phyloP scores from a whole-genome alignment of 2,797 vertebrate genomes.

The Pseudocheirus occidentalis region DNA sequence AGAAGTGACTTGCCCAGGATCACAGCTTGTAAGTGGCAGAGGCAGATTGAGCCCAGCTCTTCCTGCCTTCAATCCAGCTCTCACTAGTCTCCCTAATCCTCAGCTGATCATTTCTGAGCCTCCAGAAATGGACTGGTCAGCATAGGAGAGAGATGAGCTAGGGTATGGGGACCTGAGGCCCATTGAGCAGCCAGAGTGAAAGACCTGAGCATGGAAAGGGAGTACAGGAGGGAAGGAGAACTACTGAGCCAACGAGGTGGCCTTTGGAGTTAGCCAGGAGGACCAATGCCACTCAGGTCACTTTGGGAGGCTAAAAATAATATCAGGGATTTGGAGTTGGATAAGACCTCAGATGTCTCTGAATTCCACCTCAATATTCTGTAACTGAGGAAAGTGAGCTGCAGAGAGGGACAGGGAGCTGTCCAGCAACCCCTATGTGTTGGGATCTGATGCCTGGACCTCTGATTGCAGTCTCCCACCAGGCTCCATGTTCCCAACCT shows the following conservation, averaged over 20 bases:
- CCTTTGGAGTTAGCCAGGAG: not conserved
- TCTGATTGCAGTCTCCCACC: not conserved
- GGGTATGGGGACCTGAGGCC: not conserved
- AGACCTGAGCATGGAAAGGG: not conserved
- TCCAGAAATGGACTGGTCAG: not conserved
- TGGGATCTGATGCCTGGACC: no score
- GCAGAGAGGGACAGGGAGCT: not conserved
- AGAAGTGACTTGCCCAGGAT: not conserved
- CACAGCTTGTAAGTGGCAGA: not conserved
- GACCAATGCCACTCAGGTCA: not conserved
- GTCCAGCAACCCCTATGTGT: not conserved
- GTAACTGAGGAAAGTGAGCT: not conserved
- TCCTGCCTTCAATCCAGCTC: not conserved
- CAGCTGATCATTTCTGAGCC: not conserved
- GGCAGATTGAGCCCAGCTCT: not conserved
- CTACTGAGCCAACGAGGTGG: not conserved
- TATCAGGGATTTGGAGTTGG: not conserved
- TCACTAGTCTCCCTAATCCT: not conserved
- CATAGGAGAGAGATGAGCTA: not conserved
- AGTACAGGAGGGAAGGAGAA: not conserved
- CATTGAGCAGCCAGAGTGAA: not conserved
- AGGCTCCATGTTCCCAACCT: slow-evolving; percentile 2
- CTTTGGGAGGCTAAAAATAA: not conserved
- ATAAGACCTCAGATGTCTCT: not conserved
- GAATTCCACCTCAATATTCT: not conserved